Percentiles rank a stretch among this genome's conserved stretches.
Evolutionary conservation across 2,797 vertebrate species (phyloP).

Genomic region (Phoxinus dragarum): DNA sequence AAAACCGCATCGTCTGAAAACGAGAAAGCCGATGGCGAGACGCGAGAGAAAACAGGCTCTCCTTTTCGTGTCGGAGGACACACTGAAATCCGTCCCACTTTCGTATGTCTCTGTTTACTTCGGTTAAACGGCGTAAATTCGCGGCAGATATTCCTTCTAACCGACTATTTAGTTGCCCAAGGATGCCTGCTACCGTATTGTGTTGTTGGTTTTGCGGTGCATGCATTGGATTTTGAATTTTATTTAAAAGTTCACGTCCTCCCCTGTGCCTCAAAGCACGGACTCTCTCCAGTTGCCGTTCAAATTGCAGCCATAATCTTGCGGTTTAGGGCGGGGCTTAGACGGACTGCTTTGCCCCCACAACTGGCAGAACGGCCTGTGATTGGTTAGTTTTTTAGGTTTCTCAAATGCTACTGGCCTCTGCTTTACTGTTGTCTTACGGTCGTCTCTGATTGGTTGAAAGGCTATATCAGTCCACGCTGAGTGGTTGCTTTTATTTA

Average conservation of each 20-base stretch:
- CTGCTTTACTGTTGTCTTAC: background rate
- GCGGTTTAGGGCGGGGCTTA: conserved; percentile 72
- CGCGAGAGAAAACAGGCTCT: conserved; percentile 63
- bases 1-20: conserved; percentile 67
- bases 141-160: background rate
- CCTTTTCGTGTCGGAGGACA: conserved; percentile 62
- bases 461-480: background rate
- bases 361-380: background rate
- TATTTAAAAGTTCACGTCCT: conserved; percentile 69
- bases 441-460: conserved; percentile 60
- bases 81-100: conserved; percentile 70
- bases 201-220: conserved; percentile 12
- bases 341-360: conserved; percentile 63
- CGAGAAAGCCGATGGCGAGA: conserved; percentile 64
- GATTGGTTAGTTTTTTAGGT: conserved; percentile 62
- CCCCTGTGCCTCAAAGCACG: conserved; percentile 56
- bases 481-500: conserved; percentile 50
- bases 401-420: conserved; percentile 56
- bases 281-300: conserved; percentile 65
- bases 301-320: conserved; percentile 81
- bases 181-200: conserved; percentile 51
- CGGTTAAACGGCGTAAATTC: conserved; percentile 53
- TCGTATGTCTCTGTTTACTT: conserved; percentile 58
- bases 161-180: conserved; percentile 27
- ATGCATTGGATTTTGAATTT: conserved; percentile 56